phyloP scores from a whole-genome alignment of 2,797 vertebrate species.

The Mormyrus hasselquistii region DNA sequence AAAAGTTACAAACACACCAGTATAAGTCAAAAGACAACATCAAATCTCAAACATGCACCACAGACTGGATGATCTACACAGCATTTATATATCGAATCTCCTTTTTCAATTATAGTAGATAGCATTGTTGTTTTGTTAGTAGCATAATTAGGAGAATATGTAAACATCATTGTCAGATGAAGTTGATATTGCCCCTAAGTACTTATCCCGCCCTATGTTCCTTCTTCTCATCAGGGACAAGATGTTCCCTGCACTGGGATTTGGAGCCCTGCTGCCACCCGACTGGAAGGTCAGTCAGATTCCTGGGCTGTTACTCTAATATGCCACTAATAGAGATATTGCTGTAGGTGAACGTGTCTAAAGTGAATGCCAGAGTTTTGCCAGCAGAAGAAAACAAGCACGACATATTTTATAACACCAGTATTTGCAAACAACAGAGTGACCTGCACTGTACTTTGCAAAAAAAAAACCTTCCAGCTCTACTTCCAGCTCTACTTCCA shows the following conservation, averaged over 20 bases:
- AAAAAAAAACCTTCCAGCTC: not conserved
- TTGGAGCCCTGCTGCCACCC: slow-evolving; percentile 91
- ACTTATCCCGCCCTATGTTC: slow-evolving; percentile 31
- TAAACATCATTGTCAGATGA: not conserved
- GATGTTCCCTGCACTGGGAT: slow-evolving; percentile 98
- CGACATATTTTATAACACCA: not conserved
- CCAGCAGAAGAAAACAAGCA: not conserved
- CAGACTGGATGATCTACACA: not conserved
- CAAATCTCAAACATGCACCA: not conserved
- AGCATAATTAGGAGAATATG: not conserved
- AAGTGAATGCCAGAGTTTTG: not conserved
- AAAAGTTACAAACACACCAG: not conserved
- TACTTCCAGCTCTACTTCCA: not conserved
- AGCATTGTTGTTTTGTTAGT: not conserved
- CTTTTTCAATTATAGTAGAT: not conserved
- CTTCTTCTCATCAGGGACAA: slow-evolving; percentile 78
- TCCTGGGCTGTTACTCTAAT: not conserved
- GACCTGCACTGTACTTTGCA: not conserved
- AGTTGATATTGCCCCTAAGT: not conserved
- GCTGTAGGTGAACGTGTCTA: not conserved
- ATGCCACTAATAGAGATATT: not conserved
- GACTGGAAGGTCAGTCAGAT: slow-evolving; percentile 85
- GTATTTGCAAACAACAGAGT: not conserved
- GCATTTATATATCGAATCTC: not conserved
- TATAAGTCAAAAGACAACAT: not conserved